phyloP scores from a whole-genome alignment of 2,888 invertebrate species.

The Agrilus cyanescens region DNA sequence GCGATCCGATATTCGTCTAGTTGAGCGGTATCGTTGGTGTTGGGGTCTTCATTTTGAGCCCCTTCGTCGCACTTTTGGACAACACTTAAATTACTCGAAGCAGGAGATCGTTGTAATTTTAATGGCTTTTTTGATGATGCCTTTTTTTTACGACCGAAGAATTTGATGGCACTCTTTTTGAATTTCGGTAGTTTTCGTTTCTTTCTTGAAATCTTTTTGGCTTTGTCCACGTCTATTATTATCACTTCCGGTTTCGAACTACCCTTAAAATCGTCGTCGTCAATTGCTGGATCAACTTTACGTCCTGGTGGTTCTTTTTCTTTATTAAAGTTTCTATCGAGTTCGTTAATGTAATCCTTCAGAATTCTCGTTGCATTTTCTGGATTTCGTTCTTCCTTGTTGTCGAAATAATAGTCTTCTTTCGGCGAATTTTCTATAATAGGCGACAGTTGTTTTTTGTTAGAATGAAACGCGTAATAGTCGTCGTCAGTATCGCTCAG shows the following conservation, averaged over 20 bases:
- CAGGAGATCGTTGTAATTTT: slow-evolving; percentile 13
- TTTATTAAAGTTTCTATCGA: slow-evolving; percentile 23
- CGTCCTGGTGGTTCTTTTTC: slow-evolving; percentile 23
- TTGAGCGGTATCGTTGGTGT: too few species aligned
- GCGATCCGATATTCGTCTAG: not conserved
- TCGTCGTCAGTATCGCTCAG: slow-evolving; percentile 50
- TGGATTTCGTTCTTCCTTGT: slow-evolving; percentile 19
- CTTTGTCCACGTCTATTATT: slow-evolving; percentile 33
- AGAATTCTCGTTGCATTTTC: slow-evolving; percentile 29
- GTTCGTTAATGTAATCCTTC: slow-evolving; percentile 30
- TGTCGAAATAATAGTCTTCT: slow-evolving; percentile 49
- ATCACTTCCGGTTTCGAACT: slow-evolving; percentile 23
- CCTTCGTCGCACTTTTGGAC: slow-evolving; percentile 2
- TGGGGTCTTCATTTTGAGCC: not conserved
- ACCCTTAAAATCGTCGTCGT: slow-evolving; percentile 16
- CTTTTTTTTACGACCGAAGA: slow-evolving; percentile 22
- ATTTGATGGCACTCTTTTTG: slow-evolving; percentile 15
- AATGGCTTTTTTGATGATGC: slow-evolving; percentile 8
- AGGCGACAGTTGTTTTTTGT: slow-evolving; percentile 60
- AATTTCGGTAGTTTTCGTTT: slow-evolving; percentile 19
- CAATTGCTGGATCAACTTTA: slow-evolving; percentile 14
- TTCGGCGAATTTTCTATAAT: slow-evolving; percentile 66
- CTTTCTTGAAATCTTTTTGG: slow-evolving; percentile 27
- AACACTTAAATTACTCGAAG: slow-evolving; percentile 23
- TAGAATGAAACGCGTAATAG: slow-evolving; percentile 25